A percentile compares a stretch with the other conserved stretches of the same genome.
Evolutionary conservation across 2,797 vertebrate genomes (phyloP).

Genomic region (Knipowitschia caucasica): DNA sequence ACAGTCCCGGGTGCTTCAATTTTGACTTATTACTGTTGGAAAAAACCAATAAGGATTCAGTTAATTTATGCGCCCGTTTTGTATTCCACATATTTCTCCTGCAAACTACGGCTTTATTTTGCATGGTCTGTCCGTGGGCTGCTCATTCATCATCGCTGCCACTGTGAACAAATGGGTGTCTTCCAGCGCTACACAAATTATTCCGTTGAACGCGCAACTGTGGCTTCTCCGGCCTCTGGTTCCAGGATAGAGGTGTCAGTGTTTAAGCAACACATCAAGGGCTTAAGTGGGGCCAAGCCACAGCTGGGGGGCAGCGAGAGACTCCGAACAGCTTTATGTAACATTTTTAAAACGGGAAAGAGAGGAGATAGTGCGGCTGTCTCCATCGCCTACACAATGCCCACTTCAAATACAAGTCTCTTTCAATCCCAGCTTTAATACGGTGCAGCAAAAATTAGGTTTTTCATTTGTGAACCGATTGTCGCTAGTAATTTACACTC

Average conservation of each 20-base stretch:
- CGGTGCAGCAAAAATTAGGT: not conserved
- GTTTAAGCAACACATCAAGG: slow-evolving; percentile 43
- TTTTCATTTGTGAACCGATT: no score
- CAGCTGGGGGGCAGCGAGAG: slow-evolving; percentile 46
- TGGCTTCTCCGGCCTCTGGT: slow-evolving; percentile 15
- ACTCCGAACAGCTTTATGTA: slow-evolving; percentile 60
- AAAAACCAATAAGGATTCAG: slow-evolving; percentile 8
- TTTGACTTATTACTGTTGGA: slow-evolving; percentile 8
- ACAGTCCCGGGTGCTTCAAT: not conserved
- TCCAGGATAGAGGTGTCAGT: slow-evolving; percentile 30
- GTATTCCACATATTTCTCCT: slow-evolving; percentile 21
- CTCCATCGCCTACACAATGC: slow-evolving; percentile 20
- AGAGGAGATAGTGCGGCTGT: slow-evolving; percentile 28
- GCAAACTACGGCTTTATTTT: slow-evolving; percentile 27
- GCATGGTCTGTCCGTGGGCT: slow-evolving; percentile 18
- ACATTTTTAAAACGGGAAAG: slow-evolving; percentile 32
- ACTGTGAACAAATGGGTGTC: slow-evolving; percentile 37
- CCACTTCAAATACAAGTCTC: slow-evolving; percentile 16
- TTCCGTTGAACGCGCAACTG: slow-evolving; percentile 23
- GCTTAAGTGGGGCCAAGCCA: slow-evolving; percentile 38
- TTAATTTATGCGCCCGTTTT: slow-evolving; percentile 18
- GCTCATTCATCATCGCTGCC: slow-evolving; percentile 43
- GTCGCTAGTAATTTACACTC: no score
- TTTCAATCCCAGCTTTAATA: not conserved
- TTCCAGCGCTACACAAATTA: slow-evolving; percentile 30